Percentiles rank a stretch among this genome's conserved stretches.
Evolutionary conservation across 2,113 vertebrate genomes (phyloP).

Genomic region (Trogon melanurus): DNA sequence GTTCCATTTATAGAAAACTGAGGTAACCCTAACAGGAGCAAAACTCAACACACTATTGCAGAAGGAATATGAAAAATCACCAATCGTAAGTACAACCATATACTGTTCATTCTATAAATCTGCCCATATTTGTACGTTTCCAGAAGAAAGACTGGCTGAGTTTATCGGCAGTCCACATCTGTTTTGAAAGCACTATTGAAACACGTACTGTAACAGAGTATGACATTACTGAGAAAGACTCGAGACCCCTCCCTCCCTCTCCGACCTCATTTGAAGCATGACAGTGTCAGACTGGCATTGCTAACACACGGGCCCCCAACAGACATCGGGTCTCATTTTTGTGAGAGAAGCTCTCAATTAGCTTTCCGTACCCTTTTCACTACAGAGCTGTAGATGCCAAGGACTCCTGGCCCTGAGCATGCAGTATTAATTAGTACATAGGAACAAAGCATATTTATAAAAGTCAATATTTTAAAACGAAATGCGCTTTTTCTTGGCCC

Average conservation of each 20-base stretch:
- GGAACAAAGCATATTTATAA: neutral
- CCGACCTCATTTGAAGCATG: neutral
- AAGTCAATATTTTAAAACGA: neutral
- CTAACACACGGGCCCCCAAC: neutral
- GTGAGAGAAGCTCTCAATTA: neutral
- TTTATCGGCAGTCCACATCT: neutral
- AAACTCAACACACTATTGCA: neutral
- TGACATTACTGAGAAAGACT: neutral
- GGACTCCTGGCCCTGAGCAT: neutral
- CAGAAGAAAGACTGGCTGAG: neutral
- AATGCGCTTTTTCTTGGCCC: slow-evolving; percentile 6
- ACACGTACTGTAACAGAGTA: neutral
- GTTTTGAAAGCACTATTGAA: neutral
- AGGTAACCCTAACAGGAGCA: slow-evolving; percentile 24
- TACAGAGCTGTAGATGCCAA: neutral
- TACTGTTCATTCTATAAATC: neutral
- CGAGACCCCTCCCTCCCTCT: neutral
- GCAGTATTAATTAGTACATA: neutral
- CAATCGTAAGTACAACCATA: neutral
- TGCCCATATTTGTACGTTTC: neutral
- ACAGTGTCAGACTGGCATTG: neutral
- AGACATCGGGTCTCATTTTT: neutral
- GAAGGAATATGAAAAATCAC: slow-evolving; percentile 4
- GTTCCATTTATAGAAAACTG: slow-evolving; percentile 31
- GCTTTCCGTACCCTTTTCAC: neutral